Evolutionary conservation across 2,888 invertebrate genomes (phyloP), one percentile per base, ranked within the genome.

Genomic region (Agonopterix alstromeriana): DNA sequence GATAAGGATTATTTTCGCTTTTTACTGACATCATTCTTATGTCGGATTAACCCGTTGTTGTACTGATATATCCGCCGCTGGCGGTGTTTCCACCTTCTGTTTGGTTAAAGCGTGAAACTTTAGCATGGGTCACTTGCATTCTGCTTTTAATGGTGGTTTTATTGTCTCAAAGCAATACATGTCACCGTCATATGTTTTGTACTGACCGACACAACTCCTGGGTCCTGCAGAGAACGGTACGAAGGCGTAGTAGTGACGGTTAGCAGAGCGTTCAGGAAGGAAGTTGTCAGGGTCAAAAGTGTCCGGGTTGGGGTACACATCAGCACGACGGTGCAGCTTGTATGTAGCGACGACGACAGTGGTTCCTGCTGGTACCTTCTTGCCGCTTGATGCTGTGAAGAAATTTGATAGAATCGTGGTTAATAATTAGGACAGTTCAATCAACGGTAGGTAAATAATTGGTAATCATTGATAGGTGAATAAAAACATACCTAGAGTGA

Each of bases 241-340:
- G 65, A 92, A 95, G 3, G 94, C 92, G 71, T 95, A 95, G 68
- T 94, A 95, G 68, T 96, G 95, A 52, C 96, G 91, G 61, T 92
- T 92, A 45, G 93, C 93, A 53, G 93, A 93, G 57, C 90, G 92
- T 67, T 96, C 96, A 0, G 95, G 94, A 55, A 95, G 86, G 89
- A 96, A 97, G 72, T 96, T 94, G 75, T 96, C 96, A 1, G 97
- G 96, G 82, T 96, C 90, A 71, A 95, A 97, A 54, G 86, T 90
- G 42, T 92, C 87, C 0, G 97, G 94, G 76, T 97, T 93, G 8
- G 94, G 92, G 78, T 94, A 97, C 46, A 93, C 90, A 57, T 93
- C 92, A 1, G 90, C 82, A 57, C 93, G 90, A 49, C 94, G 92
- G 73, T 97, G 96, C 47, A 94, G 73, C 63, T 91, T 90, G 67